phyloP scores from a whole-genome alignment of 2,797 vertebrate species.

The Syngnathus acus region DNA sequence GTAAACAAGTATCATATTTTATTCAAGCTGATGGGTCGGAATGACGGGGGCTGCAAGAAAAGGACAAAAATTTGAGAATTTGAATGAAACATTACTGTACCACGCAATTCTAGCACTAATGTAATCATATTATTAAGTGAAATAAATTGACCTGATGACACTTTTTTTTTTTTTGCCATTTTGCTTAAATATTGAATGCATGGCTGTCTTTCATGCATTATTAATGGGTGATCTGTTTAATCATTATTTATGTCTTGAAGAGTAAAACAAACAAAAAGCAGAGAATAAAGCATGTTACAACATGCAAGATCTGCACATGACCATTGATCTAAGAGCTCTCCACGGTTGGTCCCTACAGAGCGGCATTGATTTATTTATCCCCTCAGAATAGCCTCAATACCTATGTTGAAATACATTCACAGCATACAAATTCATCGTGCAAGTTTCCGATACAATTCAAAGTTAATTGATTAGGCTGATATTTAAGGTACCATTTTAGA shows the following conservation, averaged over 20 bases:
- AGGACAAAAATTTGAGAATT: conserved; percentile 41
- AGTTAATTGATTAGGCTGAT: not conserved
- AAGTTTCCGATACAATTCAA: not conserved
- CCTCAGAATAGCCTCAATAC: not conserved
- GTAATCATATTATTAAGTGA: not conserved
- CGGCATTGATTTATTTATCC: conserved; percentile 1
- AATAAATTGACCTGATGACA: not conserved
- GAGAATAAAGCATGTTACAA: not conserved
- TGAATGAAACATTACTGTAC: conserved; percentile 22
- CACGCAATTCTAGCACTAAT: not conserved
- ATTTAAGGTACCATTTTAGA: not conserved
- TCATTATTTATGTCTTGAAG: not conserved
- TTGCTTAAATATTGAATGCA: not conserved
- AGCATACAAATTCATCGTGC: not conserved
- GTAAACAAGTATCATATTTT: conserved; percentile 52
- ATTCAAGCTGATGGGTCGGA: conserved; percentile 45
- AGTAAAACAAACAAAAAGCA: not conserved
- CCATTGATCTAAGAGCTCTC: not conserved
- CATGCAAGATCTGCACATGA: not conserved
- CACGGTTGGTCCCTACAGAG: not conserved
- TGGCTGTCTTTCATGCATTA: not conserved
- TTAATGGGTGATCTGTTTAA: not conserved
- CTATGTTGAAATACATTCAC: not conserved
- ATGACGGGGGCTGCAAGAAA: conserved; percentile 39
- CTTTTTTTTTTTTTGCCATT: not conserved